These are phyloP conservation scores for Penaeus indicus DNA, from an alignment of 1,140 invertebrate genomes.

Conservation along the genomic window DNA sequence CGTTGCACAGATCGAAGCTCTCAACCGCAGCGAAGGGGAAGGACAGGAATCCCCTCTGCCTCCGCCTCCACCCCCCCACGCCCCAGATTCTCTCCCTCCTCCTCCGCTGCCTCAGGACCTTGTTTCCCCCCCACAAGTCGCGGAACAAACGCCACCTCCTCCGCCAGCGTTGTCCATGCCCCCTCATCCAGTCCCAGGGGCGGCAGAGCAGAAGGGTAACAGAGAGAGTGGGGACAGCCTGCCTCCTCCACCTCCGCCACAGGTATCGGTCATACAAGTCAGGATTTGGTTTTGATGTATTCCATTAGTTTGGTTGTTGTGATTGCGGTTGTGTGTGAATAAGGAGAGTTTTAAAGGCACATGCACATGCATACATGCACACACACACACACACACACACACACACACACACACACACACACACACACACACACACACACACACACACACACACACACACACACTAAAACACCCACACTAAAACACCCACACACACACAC, in stretches of 20 bases:
- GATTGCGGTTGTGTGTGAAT: too few relatives aligned
- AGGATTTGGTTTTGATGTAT: too few relatives aligned
- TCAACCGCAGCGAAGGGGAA: slow-evolving; percentile 36
- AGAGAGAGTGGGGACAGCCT: slow-evolving; percentile 44
- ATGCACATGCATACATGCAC: too few relatives aligned
- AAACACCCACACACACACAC: too few relatives aligned
- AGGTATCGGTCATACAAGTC: slow-evolving; percentile 32
- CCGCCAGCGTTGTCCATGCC: slow-evolving; percentile 63
- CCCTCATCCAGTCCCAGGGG: slow-evolving; percentile 46
- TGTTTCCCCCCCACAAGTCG: slow-evolving; percentile 8
- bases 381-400: too few relatives aligned
- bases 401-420: too few relatives aligned
- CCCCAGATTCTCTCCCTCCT: slow-evolving; percentile 39
- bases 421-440: too few relatives aligned
- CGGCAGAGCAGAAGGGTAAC: slow-evolving; percentile 22
- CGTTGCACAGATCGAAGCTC: slow-evolving; percentile 52
- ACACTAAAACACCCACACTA: too few relatives aligned
- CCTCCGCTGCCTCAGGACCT: slow-evolving; percentile 61
- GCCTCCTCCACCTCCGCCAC: slow-evolving; percentile 64
- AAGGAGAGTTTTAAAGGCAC: not conserved
- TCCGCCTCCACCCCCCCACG: slow-evolving; percentile 60
- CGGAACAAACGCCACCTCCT: slow-evolving; percentile 48
- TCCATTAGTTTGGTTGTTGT: too few relatives aligned
- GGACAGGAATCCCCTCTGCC: slow-evolving; percentile 40
- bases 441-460: too few relatives aligned